These are phyloP conservation scores for Noturus placidus DNA, from an alignment of 2,113 vertebrate species.

Conservation along the genomic window DNA sequence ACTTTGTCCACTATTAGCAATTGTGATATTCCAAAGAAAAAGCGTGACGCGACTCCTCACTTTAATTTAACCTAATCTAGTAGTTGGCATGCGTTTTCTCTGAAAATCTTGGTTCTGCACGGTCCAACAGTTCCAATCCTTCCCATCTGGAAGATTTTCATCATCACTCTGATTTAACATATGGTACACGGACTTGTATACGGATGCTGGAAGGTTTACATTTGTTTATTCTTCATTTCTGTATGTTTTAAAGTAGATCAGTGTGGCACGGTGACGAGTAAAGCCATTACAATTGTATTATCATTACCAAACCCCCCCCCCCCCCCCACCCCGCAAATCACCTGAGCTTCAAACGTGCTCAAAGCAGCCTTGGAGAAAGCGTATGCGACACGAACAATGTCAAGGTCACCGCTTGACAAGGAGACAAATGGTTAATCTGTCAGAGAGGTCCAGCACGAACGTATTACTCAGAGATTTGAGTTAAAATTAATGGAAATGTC, in stretches of 20 bases:
- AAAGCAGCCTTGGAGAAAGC: not conserved
- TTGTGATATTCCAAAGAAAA: not conserved
- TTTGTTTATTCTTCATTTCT: slow-evolving; percentile 3
- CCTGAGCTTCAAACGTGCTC: not conserved
- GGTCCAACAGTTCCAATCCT: not conserved
- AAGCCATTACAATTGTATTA: slow-evolving; percentile 1
- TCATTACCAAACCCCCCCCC: no score
- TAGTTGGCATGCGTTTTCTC: not conserved
- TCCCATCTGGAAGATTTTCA: slow-evolving; percentile 24
- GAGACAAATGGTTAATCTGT: slow-evolving; percentile 68
- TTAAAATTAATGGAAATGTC: slow-evolving; percentile 69
- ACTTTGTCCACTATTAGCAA: not conserved
- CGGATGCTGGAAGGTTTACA: not conserved
- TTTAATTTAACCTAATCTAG: not conserved
- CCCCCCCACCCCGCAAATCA: no score
- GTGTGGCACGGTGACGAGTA: not conserved
- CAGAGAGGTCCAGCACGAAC: slow-evolving; percentile 60
- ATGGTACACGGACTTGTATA: slow-evolving; percentile 1
- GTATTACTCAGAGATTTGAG: slow-evolving; percentile 63
- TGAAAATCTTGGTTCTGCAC: not conserved
- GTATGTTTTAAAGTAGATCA: slow-evolving; percentile 19
- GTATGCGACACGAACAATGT: slow-evolving; percentile 61
- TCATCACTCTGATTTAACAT: not conserved
- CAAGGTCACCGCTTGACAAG: slow-evolving; percentile 66
- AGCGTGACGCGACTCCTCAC: not conserved